These are phyloP conservation scores for Osmerus eperlanus DNA, from an alignment of 2,113 vertebrate genomes.

Conservation along the genomic window DNA sequence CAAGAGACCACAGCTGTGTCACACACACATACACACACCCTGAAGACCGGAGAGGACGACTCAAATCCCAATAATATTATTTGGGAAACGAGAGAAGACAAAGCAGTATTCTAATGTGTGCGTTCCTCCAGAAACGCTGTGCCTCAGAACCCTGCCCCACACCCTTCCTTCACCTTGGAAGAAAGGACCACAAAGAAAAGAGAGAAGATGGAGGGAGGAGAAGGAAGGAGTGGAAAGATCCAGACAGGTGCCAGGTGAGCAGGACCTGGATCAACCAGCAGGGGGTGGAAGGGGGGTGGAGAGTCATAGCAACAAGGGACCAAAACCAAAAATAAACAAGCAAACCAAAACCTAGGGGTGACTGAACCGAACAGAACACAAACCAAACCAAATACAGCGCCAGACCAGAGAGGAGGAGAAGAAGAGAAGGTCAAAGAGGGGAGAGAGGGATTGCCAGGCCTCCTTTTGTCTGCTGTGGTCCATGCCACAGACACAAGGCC, in stretches of 20 bases:
- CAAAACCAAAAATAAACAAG: slow-evolving; percentile 67
- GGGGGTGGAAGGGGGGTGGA: slow-evolving; percentile 35
- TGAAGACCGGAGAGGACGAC: slow-evolving; percentile 43
- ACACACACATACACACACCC: slow-evolving; percentile 36
- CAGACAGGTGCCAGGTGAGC: slow-evolving; percentile 27
- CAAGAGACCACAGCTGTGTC: slow-evolving; percentile 70
- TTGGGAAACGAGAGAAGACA: slow-evolving; percentile 20
- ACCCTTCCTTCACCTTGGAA: slow-evolving; percentile 29
- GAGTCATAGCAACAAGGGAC: slow-evolving; percentile 31
- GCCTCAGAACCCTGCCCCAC: background rate
- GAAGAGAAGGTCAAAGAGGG: slow-evolving; percentile 26
- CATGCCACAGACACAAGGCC: slow-evolving; percentile 56
- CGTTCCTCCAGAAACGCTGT: background rate
- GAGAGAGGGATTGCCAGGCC: slow-evolving; percentile 29
- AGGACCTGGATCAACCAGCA: slow-evolving; percentile 31
- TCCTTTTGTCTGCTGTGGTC: slow-evolving; percentile 48
- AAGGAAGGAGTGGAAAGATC: slow-evolving; percentile 43
- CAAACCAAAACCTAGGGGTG: slow-evolving; percentile 73
- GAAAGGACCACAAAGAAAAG: no score
- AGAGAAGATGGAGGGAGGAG: slow-evolving; percentile 21
- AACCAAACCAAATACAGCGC: slow-evolving; percentile 73
- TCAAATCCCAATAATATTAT: slow-evolving; percentile 52
- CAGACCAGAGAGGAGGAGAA: slow-evolving; percentile 58
- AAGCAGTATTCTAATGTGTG: slow-evolving; percentile 10
- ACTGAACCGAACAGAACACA: slow-evolving; percentile 67